phyloP scores from a whole-genome alignment of 2,797 vertebrate species.

The Microtus californicus region DNA sequence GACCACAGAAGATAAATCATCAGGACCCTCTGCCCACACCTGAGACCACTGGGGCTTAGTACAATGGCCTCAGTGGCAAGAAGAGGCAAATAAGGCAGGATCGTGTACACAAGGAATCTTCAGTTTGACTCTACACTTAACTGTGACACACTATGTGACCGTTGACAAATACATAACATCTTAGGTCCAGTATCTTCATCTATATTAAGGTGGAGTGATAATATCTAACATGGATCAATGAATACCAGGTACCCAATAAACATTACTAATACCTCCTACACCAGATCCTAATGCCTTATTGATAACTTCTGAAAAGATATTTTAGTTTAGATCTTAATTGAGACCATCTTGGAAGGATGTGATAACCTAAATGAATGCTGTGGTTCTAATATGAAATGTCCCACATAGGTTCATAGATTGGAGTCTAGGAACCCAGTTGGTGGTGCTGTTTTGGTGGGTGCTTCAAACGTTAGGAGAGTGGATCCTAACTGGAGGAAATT shows the following conservation, averaged over 20 bases:
- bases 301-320: slow-evolving; percentile 14
- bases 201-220: background rate
- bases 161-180: background rate
- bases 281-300: background rate
- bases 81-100: background rate
- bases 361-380: background rate
- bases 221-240: background rate
- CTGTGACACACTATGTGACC: background rate
- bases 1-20: background rate
- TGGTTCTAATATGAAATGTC: background rate
- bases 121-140: background rate
- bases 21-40: background rate
- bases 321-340: slow-evolving; percentile 19
- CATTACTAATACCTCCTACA: background rate
- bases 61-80: background rate
- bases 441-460: background rate
- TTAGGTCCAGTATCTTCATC: background rate
- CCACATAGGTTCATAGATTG: background rate
- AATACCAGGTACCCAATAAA: background rate
- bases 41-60: background rate
- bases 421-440: background rate
- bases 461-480: background rate
- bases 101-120: background rate
- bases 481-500: background rate
- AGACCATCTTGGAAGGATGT: slow-evolving; percentile 16